Percentiles rank a stretch among this genome's conserved stretches.
Evolutionary conservation across 2,888 invertebrate species (phyloP).

Genomic region (Pandemis cinnamomeana): DNA sequence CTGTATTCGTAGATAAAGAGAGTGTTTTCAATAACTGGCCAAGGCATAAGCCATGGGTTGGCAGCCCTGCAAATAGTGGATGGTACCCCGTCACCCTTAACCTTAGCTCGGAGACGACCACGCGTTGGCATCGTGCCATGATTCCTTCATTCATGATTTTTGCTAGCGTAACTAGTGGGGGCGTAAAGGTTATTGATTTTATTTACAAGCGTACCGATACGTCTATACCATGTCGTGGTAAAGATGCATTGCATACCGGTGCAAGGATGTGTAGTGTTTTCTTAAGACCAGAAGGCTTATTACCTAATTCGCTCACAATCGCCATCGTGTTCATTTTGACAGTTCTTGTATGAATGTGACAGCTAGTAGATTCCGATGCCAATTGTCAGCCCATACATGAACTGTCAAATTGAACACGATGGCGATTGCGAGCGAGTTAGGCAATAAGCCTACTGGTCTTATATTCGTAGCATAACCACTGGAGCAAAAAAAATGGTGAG

Average conservation of each 20-base stretch:
- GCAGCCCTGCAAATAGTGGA: slow-evolving; percentile 9
- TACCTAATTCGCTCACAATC: too few species aligned
- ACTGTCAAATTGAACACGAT: too few species aligned
- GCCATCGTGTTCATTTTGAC: too few species aligned
- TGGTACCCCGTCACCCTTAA: slow-evolving; percentile 63
- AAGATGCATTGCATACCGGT: background rate
- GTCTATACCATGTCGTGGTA: background rate
- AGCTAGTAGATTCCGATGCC: too few species aligned
- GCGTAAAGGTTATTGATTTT: slow-evolving; percentile 25
- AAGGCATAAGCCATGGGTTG: background rate
- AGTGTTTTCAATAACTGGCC: background rate
- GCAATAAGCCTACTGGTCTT: too few species aligned
- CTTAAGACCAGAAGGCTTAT: too few species aligned
- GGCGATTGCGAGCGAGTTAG: too few species aligned
- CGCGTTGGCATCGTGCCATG: slow-evolving; percentile 68
- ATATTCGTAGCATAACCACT: too few species aligned
- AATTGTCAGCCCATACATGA: too few species aligned
- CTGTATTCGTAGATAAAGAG: too few species aligned
- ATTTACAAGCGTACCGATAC: slow-evolving; percentile 20
- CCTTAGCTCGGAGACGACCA: slow-evolving; percentile 62
- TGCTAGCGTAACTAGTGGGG: slow-evolving; percentile 45
- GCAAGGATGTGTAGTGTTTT: background rate
- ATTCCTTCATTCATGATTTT: slow-evolving; percentile 59
- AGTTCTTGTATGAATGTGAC: too few species aligned
- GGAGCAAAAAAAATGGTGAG: too few species aligned